Conservation (phyloP, 2,113 vertebrate species). For the Psittacus erithacus region DNA sequence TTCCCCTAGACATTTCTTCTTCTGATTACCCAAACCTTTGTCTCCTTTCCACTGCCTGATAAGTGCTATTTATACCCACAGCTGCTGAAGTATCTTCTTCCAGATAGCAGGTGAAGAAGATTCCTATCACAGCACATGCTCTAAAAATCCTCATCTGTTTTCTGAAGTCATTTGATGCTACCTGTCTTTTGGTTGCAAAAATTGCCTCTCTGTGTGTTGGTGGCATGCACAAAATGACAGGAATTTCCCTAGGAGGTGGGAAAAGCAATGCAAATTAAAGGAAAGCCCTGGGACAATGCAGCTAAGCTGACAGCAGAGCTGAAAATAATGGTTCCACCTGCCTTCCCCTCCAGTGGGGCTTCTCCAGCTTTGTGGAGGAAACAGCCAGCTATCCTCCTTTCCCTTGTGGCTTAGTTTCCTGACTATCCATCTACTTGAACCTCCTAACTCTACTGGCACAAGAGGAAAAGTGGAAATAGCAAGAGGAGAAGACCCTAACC, state of each 20-base stretch:
- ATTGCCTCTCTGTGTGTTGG: background rate
- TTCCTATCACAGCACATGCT: constrained; percentile 6
- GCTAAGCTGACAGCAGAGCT: background rate
- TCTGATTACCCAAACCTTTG: constrained; percentile 40
- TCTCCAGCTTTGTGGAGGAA: background rate
- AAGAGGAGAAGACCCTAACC: background rate
- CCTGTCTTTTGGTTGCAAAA: constrained; percentile 47
- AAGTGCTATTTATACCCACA: constrained; percentile 48
- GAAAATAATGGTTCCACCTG: background rate
- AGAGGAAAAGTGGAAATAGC: background rate
- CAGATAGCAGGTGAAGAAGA: constrained; percentile 39
- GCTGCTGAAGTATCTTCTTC: constrained; percentile 43
- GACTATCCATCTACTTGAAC: background rate
- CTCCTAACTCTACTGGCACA: background rate
- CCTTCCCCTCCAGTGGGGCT: background rate
- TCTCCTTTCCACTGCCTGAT: constrained; percentile 14
- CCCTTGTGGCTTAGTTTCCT: background rate
- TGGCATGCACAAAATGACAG: background rate
- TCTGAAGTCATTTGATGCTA: constrained; percentile 29
- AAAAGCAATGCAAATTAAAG: background rate
- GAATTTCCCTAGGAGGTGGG: background rate
- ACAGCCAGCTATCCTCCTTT: background rate
- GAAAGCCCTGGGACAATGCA: background rate
- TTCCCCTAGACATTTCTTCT: background rate
- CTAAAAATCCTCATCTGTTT: background rate